A percentile compares a stretch with the other conserved stretches of the same genome.
These are phyloP conservation scores for Oreochromis tanganicae DNA, from an alignment of 2,113 vertebrate species.

Conservation along the genomic window DNA sequence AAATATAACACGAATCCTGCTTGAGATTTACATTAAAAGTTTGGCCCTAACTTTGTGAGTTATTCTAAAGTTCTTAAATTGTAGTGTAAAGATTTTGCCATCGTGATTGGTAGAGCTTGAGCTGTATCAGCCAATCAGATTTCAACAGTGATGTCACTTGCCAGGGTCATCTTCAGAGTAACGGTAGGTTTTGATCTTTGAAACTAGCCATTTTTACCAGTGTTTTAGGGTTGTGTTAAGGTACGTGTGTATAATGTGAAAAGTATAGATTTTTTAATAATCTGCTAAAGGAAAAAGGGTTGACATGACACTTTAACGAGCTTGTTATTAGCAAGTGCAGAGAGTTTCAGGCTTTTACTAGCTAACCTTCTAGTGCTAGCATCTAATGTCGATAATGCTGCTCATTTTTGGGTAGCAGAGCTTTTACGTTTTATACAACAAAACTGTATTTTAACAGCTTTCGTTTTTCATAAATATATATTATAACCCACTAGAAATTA, in stretches of 20 bases:
- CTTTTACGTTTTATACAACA: background rate
- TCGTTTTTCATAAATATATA: background rate
- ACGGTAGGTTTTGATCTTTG: background rate
- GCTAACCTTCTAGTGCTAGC: background rate
- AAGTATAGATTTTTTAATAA: background rate
- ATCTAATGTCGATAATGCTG: no score
- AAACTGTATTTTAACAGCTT: background rate
- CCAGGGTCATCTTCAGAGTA: background rate
- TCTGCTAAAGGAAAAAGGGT: background rate
- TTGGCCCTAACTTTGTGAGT: background rate
- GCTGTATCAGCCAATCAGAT: slow-evolving; percentile 23
- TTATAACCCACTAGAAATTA: background rate
- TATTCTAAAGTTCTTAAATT: background rate
- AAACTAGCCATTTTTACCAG: background rate
- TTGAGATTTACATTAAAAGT: background rate
- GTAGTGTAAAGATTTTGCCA: background rate
- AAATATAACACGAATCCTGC: background rate
- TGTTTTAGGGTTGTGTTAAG: background rate
- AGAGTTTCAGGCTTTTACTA: background rate
- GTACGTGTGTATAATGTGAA: background rate
- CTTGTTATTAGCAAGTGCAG: background rate
- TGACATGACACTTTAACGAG: background rate
- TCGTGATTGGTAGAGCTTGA: background rate
- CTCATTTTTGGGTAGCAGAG: background rate
- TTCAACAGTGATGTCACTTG: background rate